Conservation (phyloP, 2,888 invertebrate species). For the Branchellion lobata region DNA sequence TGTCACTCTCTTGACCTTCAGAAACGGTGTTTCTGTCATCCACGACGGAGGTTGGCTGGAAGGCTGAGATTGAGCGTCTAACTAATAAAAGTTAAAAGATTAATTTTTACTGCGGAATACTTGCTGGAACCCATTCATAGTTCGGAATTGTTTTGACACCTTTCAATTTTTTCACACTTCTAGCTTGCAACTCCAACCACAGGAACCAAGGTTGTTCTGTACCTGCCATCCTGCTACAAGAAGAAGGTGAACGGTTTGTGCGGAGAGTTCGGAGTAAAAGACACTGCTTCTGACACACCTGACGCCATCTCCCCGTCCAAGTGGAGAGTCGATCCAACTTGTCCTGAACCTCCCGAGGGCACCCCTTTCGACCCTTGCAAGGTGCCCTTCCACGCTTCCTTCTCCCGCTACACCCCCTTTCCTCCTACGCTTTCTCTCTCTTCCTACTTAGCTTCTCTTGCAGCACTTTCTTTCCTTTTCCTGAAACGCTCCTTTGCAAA, state of each 20-base stretch:
- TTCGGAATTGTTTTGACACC: not conserved
- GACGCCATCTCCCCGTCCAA: constrained; percentile 32
- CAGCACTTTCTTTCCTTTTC: no score
- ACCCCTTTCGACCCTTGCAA: constrained; percentile 39
- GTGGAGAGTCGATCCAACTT: constrained; percentile 39
- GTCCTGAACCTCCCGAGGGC: constrained; percentile 25
- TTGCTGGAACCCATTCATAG: not conserved
- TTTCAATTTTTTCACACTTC: not conserved
- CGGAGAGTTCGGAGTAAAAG: constrained; percentile 16
- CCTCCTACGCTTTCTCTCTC: no score
- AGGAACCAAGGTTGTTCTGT: constrained; percentile 38
- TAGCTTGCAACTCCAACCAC: no score
- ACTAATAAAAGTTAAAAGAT: no score
- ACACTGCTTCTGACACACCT: not conserved
- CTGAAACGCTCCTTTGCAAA: no score
- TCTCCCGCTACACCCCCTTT: not conserved
- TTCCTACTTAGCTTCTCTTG: no score
- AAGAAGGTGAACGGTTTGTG: constrained; percentile 31
- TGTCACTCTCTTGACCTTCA: constrained; percentile 32
- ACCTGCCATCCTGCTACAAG: constrained; percentile 38
- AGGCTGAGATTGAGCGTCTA: not conserved
- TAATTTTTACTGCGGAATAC: not conserved
- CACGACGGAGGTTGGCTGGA: constrained; percentile 40
- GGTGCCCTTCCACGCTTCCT: not conserved
- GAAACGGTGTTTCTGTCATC: constrained; percentile 24